A percentile compares a stretch with the other conserved stretches of the same genome.
These are phyloP conservation scores for Parthenolecanium corni DNA, from an alignment of 2,888 invertebrate species.

Conservation along the genomic window DNA sequence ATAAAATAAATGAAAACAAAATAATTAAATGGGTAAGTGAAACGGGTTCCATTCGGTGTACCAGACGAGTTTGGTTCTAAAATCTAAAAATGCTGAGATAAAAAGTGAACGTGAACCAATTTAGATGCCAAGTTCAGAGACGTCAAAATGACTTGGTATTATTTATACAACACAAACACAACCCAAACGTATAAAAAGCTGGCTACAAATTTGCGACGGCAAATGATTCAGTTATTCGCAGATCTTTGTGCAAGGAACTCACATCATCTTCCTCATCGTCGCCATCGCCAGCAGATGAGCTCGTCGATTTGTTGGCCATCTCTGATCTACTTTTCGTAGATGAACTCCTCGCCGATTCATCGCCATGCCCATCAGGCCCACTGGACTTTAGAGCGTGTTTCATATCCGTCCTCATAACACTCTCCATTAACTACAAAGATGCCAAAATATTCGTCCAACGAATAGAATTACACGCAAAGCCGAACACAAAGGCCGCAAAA, in stretches of 20 bases:
- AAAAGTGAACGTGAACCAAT: too few species aligned
- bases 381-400: slow-evolving; percentile 23
- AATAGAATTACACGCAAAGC: background rate
- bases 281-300: slow-evolving; percentile 10
- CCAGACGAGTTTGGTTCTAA: too few species aligned
- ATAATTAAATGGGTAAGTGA: too few species aligned
- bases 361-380: background rate
- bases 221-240: background rate
- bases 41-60: too few species aligned
- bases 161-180: too few species aligned
- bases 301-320: slow-evolving; percentile 2
- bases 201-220: background rate
- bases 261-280: slow-evolving; percentile 19
- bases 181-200: too few species aligned
- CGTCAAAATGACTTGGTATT: too few species aligned
- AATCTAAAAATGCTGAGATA: too few species aligned
- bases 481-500: background rate
- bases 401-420: slow-evolving; percentile 24
- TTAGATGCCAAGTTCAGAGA: too few species aligned
- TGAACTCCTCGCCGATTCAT: slow-evolving; percentile 7
- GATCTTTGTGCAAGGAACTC: slow-evolving; percentile 1
- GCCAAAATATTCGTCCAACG: background rate
- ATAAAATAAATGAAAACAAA: too few species aligned
- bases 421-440: slow-evolving; percentile 27
- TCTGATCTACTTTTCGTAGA: slow-evolving; percentile 5